Base-by-base conservation (phyloP, 2,797 vertebrate genomes). In the Podarcis lilfordi region DNA sequence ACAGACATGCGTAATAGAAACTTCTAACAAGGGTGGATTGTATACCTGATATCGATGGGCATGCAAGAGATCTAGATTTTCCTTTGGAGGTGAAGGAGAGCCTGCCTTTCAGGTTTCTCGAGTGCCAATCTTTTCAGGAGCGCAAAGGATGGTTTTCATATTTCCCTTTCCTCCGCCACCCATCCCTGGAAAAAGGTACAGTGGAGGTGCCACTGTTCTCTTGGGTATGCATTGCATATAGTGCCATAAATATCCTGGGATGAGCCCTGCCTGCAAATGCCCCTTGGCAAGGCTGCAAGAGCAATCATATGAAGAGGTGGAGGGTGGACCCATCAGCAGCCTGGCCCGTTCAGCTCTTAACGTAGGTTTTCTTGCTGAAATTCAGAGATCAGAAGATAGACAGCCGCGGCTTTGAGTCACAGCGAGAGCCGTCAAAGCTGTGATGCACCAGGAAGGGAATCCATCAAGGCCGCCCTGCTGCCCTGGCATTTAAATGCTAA, bases 331-430 rank as follows among this genome's bases (percentile, higher is more conserved):
- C 27, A 76, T 8, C 37, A 5, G 69, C 23, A 80, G 68, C 50
- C 32, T 75, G 40, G 9, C 25, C 87, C 45, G 15, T 78, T 69
- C 43, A 76, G 37, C 71, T 68, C 61, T 13, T 80, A 37, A 89
- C 27, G 10, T 85, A 40, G 7, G 40, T 76, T 89, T 61, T 55
- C 71, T 85, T 81, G 71, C n/a, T 43, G 61, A 76, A 75, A 29
- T n/a, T 50, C 50, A 76, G 43, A 84, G 77, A 80, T 90, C 71
- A n/a, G 69, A 75, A 61, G 69, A 76, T 32, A 80, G 8, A 27
- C 19, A 84, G 45, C 40, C 61, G 68, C 15, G 8, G 64, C 59
- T 40, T 87, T 90, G 89, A 90, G 76, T 90, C 89, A 90, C 82
- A 35, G 78, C 27, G 13, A 68, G 32, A 78, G 45, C 27, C 75